Base-by-base conservation (phyloP, 35 echinoderm and acorn worm genomes). In the Ophiothrix spiculata region DNA sequence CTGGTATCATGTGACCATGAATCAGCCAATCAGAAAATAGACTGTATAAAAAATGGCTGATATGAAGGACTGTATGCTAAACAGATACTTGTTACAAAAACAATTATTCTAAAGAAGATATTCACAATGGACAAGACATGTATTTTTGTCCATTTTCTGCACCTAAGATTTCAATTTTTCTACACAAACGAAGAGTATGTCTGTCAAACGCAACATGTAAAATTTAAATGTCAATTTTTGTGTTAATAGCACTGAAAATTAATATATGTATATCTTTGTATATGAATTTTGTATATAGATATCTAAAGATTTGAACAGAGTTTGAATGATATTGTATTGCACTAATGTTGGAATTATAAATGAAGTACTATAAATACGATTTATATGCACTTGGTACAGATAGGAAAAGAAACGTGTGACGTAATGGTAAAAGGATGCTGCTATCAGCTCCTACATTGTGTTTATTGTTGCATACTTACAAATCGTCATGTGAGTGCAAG, bases 1-100 rank as follows among this genome's bases (percentile, higher is more conserved):
- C n/a, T n/a, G n/a, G n/a, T 69, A 69, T 69, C 60, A 69, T 69
- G 60, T 69, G 60, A 69, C 29, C 60, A 69, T 69, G 60, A 69
- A 25, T 28, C 60, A 69, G 60, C 60, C 60, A 69, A 69, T 69
- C 60, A 69, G 60, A 69, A 69, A 69, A 49, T 25, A 15, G 60
- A 69, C 60, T 69, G 60, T 69, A 69, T 69, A 69, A 25, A 69
- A 69, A 49, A 19, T 69, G 60, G 29, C 60, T 69, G 60, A 28
- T 69, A 69, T 69, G 60, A 28, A 69, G 60, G 17, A n/a, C 3
- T 28, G 29, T 25, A 10, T 25, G 16, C 4, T 28, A 69, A 69
- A 15, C 23, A 69, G 60, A 69, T 15, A 69, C 60, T 69, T 28
- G 17, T 69, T 54, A 69, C 3, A 69, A 25, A 69, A 28, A 69